Base-by-base conservation (phyloP, 2,888 invertebrate genomes). In the Acleris laterana region DNA sequence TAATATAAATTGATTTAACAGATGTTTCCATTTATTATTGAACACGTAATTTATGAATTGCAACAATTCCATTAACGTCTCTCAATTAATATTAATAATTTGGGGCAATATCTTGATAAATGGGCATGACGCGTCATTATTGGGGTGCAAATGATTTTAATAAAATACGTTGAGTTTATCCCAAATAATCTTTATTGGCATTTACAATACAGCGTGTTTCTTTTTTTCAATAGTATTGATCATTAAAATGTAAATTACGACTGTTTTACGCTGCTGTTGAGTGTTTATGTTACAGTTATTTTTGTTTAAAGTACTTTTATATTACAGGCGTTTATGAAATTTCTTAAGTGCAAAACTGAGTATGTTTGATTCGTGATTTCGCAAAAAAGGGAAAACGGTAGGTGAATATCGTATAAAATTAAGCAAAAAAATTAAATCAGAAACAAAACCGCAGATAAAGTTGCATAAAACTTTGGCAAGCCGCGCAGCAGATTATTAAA, bases 121-220 rank as follows among this genome's bases (percentile, higher is more conserved):
- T 57, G 46, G 25, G 13, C 25, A 22, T 57, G 57, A 57, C 57
- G 46, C 57, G 57, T 25, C 57, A 57, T 25, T 46, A 57, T 57
- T 57, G 57, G 57, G 57, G 57, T 44, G 57, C 57, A 46, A 57
- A 57, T 46, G 44, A 46, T 46, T 57, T 57, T 46, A 57, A 57
- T 57, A 57, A 57, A 57, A 57, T 46, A 57, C 44, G 57, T 46
- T 57, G 25, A 25, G 49, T 46, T 42, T 55, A 57, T 57, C 57
- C 57, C 57, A 16, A 44, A 7, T 57, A 44, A 57, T 57, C 46
- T 57, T 57, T 57, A 57, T 44, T 57, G 57, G 46, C 57, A 2
- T 46, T 56, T 44, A 17, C 22, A 4, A 25, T 57, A 57, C 46
- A 28, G 57, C 25, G 25, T 44, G 57, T 46, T 46, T 22, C 2